Evolutionary conservation across 1,140 invertebrate species (phyloP), one percentile per base, ranked within the genome.

Genomic region (Drosophila ironensis): DNA sequence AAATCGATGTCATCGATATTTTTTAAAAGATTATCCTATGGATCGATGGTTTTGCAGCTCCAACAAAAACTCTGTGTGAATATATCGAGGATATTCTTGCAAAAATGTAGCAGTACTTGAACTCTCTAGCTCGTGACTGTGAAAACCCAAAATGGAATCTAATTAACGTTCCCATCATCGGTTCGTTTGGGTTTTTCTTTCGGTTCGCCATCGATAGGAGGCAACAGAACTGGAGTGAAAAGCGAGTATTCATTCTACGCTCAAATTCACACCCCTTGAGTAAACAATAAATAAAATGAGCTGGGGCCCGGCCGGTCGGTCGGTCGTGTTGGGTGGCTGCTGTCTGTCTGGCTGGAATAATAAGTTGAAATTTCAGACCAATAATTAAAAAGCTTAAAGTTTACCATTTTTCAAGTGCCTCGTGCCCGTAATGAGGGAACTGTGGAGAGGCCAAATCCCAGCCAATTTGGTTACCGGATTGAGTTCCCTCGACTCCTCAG

Each of bases 361-460:
- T 51, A 24, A 33, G 35, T 52, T 59, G 47, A 53, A 59, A 53
- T 59, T 59, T 53, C 24, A 59, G 25, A 60, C 20, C 38, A 42
- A 60, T 44, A 60, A 60, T 56, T 60, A 56, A 42, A 30, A 16
- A 41, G 27, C 38, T 14, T 33, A 33, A 30, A 41, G 48, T 52
- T 59, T 37, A 11, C 35, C n/a, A 24, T 17, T 30, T 27, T 59
- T 24, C 35, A 53, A 33, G 11, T 20, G 20, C n/a, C 48, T 22
- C 19, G 19, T 40, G 19, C 8, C 22, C 4, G 16, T 12, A 14
- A 22, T 25, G 30, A 17, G 9, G 17, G 14, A 6, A 16, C 16
- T 19, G 4, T 19, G 22, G 22, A 19, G n/a, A 30, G 28, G 28
- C 28, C 11, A 11, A 33, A 33, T 33, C 14, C 30, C n/a, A 7